These are phyloP conservation scores for Seira sanloemensis DNA, from an alignment of 2,888 invertebrate species.

Conservation along the genomic window DNA sequence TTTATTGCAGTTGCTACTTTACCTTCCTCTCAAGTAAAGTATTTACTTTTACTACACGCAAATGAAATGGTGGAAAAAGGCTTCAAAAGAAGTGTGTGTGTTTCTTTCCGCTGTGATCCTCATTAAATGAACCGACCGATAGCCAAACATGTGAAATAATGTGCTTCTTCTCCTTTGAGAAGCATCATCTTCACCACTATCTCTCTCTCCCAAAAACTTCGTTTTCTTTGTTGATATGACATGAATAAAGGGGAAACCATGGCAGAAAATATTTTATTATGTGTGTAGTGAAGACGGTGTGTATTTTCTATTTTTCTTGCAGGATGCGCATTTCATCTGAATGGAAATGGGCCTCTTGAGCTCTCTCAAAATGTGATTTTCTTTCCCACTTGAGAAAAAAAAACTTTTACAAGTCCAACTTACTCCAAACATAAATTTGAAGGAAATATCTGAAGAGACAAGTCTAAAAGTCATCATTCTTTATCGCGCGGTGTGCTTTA, in stretches of 20 bases:
- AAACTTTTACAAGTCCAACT: background rate
- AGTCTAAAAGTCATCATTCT: background rate
- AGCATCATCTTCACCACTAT: background rate
- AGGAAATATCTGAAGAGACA: slow-evolving; percentile 2
- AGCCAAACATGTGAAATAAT: background rate
- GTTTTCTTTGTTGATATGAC: background rate
- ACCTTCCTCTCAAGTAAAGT: background rate
- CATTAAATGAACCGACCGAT: background rate
- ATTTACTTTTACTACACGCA: slow-evolving; percentile 36
- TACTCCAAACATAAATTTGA: background rate
- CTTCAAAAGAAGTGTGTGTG: background rate
- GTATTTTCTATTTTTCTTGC: background rate
- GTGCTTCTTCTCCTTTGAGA: background rate
- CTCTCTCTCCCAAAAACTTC: background rate
- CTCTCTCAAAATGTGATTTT: slow-evolving; percentile 44
- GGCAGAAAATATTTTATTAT: background rate
- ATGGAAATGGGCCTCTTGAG: slow-evolving; percentile 54
- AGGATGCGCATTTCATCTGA: slow-evolving; percentile 12
- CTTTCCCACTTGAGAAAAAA: background rate
- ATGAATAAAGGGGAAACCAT: background rate
- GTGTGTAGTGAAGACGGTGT: background rate
- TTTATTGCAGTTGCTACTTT: slow-evolving; percentile 22
- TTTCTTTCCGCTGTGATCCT: background rate
- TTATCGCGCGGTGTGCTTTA: background rate
- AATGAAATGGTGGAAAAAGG: background rate